Conservation (phyloP, 2,797 vertebrate genomes). For the Dallia pectoralis region DNA sequence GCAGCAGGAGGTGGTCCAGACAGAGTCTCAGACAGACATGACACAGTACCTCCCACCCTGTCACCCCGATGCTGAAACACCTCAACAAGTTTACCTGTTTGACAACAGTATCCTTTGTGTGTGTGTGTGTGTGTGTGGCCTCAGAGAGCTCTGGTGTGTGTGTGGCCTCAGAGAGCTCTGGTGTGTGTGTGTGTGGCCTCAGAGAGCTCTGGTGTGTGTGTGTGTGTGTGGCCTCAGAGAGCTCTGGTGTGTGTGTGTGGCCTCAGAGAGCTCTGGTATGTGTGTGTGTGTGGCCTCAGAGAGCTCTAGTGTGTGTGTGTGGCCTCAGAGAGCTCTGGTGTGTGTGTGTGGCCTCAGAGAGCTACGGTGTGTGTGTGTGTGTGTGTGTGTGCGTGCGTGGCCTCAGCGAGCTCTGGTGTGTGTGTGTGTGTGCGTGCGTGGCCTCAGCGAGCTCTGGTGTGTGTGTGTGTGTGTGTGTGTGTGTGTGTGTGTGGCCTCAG, state of each 20-base stretch:
- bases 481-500: no score
- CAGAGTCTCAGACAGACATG: conserved; percentile 67
- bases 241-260: neutral
- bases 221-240: neutral
- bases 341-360: neutral
- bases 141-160: neutral
- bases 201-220: no score
- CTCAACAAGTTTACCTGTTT: conserved; percentile 85
- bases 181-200: neutral
- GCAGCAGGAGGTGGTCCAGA: conserved; percentile 77
- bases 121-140: neutral
- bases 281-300: conserved; percentile 34
- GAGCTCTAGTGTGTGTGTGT: neutral
- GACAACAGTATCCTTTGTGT: conserved; percentile 86
- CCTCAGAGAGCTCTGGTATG: no score
- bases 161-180: neutral
- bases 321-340: no score
- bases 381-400: neutral
- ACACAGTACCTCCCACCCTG: conserved; percentile 81
- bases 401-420: neutral
- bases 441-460: neutral
- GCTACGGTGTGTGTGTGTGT: no score
- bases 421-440: neutral
- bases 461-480: neutral
- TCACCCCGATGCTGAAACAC: conserved; percentile 73